These are phyloP conservation scores for Brachypalpus laphriformis DNA, from an alignment of 2,888 invertebrate species.

Conservation along the genomic window DNA sequence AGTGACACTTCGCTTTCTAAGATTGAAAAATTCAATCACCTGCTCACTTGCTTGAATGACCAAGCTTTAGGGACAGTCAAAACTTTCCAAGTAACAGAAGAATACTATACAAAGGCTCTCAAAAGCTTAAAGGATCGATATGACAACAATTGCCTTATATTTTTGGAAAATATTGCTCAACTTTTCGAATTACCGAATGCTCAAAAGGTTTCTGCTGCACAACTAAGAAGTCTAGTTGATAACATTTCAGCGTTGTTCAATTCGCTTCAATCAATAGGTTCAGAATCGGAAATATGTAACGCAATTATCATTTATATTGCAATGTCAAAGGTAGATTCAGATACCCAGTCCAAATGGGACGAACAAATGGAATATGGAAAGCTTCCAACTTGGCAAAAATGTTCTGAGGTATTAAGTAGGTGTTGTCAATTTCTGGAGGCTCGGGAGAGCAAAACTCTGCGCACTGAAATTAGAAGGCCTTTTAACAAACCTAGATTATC, in stretches of 20 bases:
- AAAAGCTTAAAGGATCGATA: conserved; percentile 18
- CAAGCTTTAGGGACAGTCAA: conserved; percentile 1
- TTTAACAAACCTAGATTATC: no score
- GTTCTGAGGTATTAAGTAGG: not conserved
- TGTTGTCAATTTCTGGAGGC: conserved; percentile 10
- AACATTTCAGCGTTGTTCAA: conserved; percentile 29
- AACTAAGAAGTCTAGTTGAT: conserved; percentile 18
- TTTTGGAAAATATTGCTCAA: conserved; percentile 3
- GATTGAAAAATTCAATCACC: no score
- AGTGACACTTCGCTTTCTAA: no score
- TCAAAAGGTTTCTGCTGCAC: not conserved
- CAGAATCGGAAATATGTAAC: not conserved
- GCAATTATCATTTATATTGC: not conserved
- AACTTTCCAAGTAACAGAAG: conserved; percentile 14
- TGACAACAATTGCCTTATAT: not conserved
- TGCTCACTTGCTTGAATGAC: conserved; percentile 17
- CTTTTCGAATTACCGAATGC: conserved; percentile 9
- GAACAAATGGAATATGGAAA: not conserved
- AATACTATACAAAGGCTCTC: conserved; percentile 16
- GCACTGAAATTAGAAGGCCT: no score
- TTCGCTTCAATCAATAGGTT: not conserved
- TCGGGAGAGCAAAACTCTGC: not conserved
- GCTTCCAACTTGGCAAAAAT: not conserved
- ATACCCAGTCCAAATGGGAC: conserved; percentile 2
- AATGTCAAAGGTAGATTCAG: not conserved